Evolutionary conservation across 2,113 vertebrate species (phyloP).

Genomic region (Cisticola juncidis): DNA sequence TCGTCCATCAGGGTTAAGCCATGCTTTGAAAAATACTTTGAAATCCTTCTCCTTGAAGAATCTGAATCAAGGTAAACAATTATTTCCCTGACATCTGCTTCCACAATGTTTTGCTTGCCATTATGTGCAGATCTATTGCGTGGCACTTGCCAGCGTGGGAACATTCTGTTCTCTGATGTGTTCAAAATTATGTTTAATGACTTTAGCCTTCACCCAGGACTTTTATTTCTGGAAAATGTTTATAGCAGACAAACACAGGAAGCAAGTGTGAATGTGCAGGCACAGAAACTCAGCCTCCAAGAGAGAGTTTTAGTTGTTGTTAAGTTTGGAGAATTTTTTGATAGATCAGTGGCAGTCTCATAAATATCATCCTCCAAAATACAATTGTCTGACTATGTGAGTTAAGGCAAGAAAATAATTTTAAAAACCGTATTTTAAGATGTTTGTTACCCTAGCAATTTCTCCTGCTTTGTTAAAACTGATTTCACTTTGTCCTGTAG

Average conservation of each 20-base stretch:
- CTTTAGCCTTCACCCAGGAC: background rate
- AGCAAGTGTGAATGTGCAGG: background rate
- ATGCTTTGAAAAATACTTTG: background rate
- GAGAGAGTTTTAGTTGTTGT: background rate
- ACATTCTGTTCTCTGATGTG: background rate
- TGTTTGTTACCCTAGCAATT: background rate
- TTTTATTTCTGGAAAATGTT: background rate
- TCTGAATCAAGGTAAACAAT: background rate
- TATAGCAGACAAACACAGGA: background rate
- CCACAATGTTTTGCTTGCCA: background rate
- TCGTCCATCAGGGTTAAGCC: background rate
- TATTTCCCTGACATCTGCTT: background rate
- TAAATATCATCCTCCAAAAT: background rate
- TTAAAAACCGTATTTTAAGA: background rate
- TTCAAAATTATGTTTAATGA: background rate
- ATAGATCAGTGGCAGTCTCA: background rate
- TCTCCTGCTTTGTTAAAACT: background rate
- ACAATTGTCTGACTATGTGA: rapidly evolving
- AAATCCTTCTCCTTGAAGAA: background rate
- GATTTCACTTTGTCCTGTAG: background rate
- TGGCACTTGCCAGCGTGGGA: background rate
- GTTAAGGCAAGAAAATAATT: background rate
- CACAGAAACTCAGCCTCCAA: background rate
- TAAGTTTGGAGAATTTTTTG: background rate
- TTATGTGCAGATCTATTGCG: background rate